Evolutionary conservation across 2,113 vertebrate species (phyloP), one percentile per base, ranked within the genome.

Genomic region (Tragulus kanchil): DNA sequence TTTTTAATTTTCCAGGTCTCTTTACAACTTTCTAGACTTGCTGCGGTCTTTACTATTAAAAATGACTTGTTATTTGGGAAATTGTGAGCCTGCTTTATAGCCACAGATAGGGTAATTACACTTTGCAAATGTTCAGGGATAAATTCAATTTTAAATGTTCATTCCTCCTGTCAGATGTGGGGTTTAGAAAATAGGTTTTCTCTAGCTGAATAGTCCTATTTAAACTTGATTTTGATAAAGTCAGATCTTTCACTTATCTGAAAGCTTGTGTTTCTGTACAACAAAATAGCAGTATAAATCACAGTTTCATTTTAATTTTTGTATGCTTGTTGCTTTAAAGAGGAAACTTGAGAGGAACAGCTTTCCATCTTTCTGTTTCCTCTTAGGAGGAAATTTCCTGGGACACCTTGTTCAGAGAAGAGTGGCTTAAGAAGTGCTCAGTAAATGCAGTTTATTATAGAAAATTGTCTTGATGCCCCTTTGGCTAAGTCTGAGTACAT

Each of bases 81-180:
- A 84, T 7, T 59, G 26, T 87, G 77, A 96, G 8, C 11, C 56
- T 93, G 26, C 78, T 83, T 85, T 84, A 85, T 45, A 94, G 83
- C 61, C 89, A 84, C 73, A 94, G 65, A 89, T 93, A 73, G 61
- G 71, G 17, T 93, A 93, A 91, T 96, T 89, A 84, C 17, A 79
- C 31, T 94, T 93, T 5, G 52, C 52, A 89, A 86, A 95, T 87
- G 8, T 81, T 95, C 36, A 89, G 73, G 36, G 96, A 86, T 86
- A 93, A 88, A 92, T 95, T 94, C 45, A 93, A 31, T 92, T 94
- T 95, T 97, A 78, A 97, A 59, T 83, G 17, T 86, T 42, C 56
- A 64, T 58, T 85, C 19, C 14, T 85, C 8, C 45, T 96, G 56
- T 94, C 56, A 95, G 31, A 62, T 23, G 11, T 67, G 13, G 65